Base-by-base conservation (phyloP, 2,888 invertebrate species). In the Heliconius ethilla region DNA sequence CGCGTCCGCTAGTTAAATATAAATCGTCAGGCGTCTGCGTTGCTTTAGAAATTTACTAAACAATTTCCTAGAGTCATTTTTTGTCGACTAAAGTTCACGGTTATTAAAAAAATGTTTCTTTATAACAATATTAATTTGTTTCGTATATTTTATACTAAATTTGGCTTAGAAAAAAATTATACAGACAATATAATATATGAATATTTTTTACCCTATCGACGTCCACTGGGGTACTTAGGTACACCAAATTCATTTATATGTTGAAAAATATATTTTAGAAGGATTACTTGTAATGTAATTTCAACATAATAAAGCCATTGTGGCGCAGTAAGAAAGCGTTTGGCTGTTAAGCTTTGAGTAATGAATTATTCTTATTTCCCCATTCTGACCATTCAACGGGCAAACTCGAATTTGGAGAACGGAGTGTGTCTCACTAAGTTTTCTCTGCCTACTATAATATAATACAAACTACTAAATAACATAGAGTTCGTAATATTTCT, bases 11-110 rank as follows among this genome's bases (percentile, higher is more conserved):
- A n/a, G n/a, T 22, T 33, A 18, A 18, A 29, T 1, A 7, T 65
- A 11, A 9, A 11, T 37, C 33, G 66, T n/a, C n/a, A 3, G 55
- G 22, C 55, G 2, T 51, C 45, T 66, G n/a, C 22, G 18, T n/a
- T 9, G 18, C 22, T 29, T 66, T 11, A 37, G 51, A 66, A 66
- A n/a, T 66, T 37, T 37, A 37, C 66, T 66, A 37, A 3, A n/a
- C 37, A 22, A 33, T 66, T 66, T 29, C 66, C n/a, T 66, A 66
- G 22, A 66, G 33, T 22, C n/a, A 5, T 22, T 66, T 66, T 66
- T 66, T 22, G n/a, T 66, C 66, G n/a, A 66, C 5, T n/a, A 66
- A 66, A 66, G 66, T 37, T 66, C 37, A 66, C n/a, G 66, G 66
- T 66, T 37, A 37, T 66, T 29, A 37, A 10, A 37, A 37, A 37